phyloP scores from a whole-genome alignment of 1,140 invertebrate genomes.

The Trichonephila clavata region DNA sequence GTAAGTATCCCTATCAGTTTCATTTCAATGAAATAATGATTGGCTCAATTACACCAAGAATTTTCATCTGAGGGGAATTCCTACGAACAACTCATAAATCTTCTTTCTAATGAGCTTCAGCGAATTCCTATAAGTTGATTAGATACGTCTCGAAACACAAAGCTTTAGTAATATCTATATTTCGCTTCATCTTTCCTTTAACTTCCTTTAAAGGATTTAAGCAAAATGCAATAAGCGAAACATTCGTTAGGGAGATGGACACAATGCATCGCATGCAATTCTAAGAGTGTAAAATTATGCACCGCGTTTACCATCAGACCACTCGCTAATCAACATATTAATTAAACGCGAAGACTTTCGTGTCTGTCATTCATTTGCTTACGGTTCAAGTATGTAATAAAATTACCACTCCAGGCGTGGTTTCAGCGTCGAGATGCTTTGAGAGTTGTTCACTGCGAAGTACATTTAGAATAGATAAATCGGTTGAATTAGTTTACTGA shows the following conservation, averaged over 20 bases:
- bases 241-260: neutral
- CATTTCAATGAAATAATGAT: no score
- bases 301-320: constrained; percentile 4
- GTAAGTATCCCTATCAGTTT: no score
- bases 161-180: neutral
- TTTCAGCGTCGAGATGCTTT: neutral
- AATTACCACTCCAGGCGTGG: neutral
- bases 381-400: neutral
- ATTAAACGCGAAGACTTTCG: constrained; percentile 39
- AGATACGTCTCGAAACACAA: neutral
- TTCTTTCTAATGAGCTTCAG: neutral
- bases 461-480: constrained; percentile 44
- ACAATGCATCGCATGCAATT: neutral
- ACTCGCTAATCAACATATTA: constrained; percentile 51
- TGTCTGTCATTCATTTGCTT: constrained; percentile 49
- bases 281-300: constrained; percentile 30
- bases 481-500: constrained; percentile 42
- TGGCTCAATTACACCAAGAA: neutral
- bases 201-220: neutral
- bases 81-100: no score
- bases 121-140: neutral
- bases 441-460: constrained; percentile 11
- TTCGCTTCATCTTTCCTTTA: neutral
- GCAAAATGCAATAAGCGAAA: neutral
- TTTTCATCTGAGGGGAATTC: neutral